Conservation (phyloP, 2,888 invertebrate species). For the Petrophora chlorosata region DNA sequence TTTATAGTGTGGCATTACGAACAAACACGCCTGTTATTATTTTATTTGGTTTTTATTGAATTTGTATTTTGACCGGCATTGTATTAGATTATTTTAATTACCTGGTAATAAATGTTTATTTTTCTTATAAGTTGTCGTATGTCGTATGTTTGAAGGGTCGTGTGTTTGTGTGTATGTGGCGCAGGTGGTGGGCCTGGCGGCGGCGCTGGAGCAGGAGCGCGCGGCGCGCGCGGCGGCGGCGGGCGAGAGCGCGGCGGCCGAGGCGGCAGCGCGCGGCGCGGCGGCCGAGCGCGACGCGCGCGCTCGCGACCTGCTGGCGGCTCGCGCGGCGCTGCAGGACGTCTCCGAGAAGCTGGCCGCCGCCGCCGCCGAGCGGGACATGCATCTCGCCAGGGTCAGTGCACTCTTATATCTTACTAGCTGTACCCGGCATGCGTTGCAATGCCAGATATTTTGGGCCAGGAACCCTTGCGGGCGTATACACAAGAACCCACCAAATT, state of each 20-base stretch:
- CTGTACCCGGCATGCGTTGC: too few species aligned
- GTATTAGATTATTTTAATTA: too few species aligned
- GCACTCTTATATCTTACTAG: too few species aligned
- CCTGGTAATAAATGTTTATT: too few species aligned
- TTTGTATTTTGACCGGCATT: too few species aligned
- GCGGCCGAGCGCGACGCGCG: constrained; percentile 78
- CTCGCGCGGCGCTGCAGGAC: constrained; percentile 69
- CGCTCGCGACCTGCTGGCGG: constrained; percentile 66
- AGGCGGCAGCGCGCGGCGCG: constrained; percentile 71
- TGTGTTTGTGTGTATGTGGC: not conserved
- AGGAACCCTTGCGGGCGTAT: too few species aligned
- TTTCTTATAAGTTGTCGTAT: too few species aligned
- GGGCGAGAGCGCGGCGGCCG: constrained; percentile 88
- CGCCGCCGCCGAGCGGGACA: constrained; percentile 71
- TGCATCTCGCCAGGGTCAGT: constrained; percentile 74
- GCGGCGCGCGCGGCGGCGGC: constrained; percentile 92
- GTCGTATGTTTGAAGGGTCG: not conserved
- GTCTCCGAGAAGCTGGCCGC: constrained; percentile 74
- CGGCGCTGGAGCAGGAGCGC: constrained; percentile 96
- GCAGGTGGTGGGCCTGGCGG: constrained; percentile 89
- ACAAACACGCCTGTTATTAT: too few species aligned
- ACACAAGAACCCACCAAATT: too few species aligned
- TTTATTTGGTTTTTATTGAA: too few species aligned
- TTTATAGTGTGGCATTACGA: too few species aligned
- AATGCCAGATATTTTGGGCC: too few species aligned